Evolutionary conservation across 2,113 vertebrate genomes (phyloP), one percentile per base, ranked within the genome.

Genomic region (Nerophis lumbriciformis): DNA sequence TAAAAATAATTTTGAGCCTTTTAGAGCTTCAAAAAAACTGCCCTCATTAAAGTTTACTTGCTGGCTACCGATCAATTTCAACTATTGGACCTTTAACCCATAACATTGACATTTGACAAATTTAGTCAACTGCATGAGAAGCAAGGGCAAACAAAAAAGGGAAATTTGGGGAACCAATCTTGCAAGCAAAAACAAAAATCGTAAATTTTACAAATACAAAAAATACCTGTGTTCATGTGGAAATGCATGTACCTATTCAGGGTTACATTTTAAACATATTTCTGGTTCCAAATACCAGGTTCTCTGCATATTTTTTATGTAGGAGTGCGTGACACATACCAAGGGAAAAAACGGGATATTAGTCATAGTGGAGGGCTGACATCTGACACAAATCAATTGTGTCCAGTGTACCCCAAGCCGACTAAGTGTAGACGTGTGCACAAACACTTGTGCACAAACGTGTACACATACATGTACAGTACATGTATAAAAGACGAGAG

Each of bases 301-400:
- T 59, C 36, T 53, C 61, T 48, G 16, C 69, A 39, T 62, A 60
- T 44, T 65, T n/a, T 52, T 68, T 76, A 66, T 76, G 66, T 66
- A 53, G 70, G 21, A 75, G 79, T 79, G 67, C 71, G 74, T 73
- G 70, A 68, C 49, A 78, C 69, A 75, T 67, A 73, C 66, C 14
- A 55, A 59, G 64, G 73, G 56, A 68, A 13, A 51, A 71, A 59
- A 57, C 69, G 16, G 53, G 48, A 67, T 44, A 15, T 48, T 28
- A 54, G 14, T 51, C 70, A 69, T 51, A 73, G 71, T 73, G 57
- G 56, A 42, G 64, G 72, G 59, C 50, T 49, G 64, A 83, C 75
- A 81, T 72, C 68, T 60, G 69, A 79, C 69, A 80, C 71, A 65
- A 64, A 65, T 68, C 56, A 59, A 64, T 65, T 66, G 61, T 71